Base-by-base conservation (phyloP, 2,888 invertebrate species). In the Polyommatus icarus region DNA sequence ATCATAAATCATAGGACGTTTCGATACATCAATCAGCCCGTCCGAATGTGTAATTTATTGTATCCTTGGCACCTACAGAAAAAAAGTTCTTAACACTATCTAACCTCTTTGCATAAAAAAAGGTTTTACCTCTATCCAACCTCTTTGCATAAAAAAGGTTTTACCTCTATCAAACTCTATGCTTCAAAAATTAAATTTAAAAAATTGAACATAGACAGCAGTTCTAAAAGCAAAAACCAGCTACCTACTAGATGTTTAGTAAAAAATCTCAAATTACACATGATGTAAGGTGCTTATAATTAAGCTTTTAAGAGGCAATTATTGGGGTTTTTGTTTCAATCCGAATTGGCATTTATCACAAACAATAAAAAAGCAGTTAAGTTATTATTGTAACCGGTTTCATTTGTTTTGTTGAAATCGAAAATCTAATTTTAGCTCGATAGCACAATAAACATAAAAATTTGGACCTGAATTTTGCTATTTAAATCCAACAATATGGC, bases 21-120 rank as follows among this genome's bases (percentile, higher is more conserved):
- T 89, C 90, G 87, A 91, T 90, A 90, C 88, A 91, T 91, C 91
- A 90, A 92, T 92, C 92, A 90, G 88, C 88, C 86, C 85, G 87
- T 87, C 86, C 82, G 83, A 83, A 79, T 24, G 24, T 24, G 24
- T 32, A 32, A 32, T 24, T 24, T 82, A 84, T 85, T 85, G 80
- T 81, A 78, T 78, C 80, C 78, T 83, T 83, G 82, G 85, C 86
- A 85, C 87, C 87, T 83, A 87, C 86, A 76, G 57, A 72, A 54
- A 24, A 61, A 32, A 67, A 32, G 18, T 67, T 67, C 7, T 20
- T 67, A 67, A 5, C 15, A 29, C 67, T 18, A 15, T 67, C 6
- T 15, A 32, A 18, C 67, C 10, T 61, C 24, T 61, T 46, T 46
- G 46, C 40, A 40, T 40, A 10, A 10, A 40, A 32, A 40, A 40